Evolutionary conservation across 1,140 invertebrate species (phyloP).

Genomic region (Lasioglossum albipes): DNA sequence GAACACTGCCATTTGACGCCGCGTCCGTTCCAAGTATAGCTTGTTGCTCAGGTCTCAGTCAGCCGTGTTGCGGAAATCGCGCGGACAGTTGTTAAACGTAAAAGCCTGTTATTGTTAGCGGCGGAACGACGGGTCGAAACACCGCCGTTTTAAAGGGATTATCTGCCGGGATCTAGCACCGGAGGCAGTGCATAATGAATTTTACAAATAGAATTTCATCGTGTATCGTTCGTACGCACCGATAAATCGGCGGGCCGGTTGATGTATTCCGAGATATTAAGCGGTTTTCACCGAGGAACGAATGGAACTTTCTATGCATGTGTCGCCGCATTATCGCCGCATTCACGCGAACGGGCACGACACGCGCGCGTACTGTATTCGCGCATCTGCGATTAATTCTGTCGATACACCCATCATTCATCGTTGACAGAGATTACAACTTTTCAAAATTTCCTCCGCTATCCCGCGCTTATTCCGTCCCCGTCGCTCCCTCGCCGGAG

Average conservation of each 20-base stretch:
- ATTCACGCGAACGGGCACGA: constrained; percentile 36
- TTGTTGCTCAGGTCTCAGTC: too few species aligned
- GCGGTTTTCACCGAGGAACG: constrained; percentile 37
- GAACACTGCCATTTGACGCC: too few species aligned
- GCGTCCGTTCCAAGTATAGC: too few species aligned
- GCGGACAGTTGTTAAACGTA: background rate
- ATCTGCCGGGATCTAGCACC: background rate
- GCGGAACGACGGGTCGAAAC: background rate
- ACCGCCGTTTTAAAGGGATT: constrained; percentile 26
- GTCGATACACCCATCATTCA: constrained; percentile 32
- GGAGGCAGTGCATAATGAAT: constrained; percentile 17
- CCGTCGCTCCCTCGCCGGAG: background rate
- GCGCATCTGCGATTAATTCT: constrained; percentile 40
- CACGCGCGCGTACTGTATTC: constrained; percentile 15
- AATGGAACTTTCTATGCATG: constrained; percentile 14
- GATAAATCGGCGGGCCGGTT: constrained; percentile 4
- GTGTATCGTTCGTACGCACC: constrained; percentile 3
- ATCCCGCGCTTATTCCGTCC: background rate
- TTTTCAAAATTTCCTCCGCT: constrained; percentile 23
- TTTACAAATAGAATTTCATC: constrained; percentile 45
- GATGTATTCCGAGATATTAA: constrained; percentile 34
- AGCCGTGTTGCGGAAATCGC: too few species aligned
- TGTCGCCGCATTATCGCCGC: constrained; percentile 19
- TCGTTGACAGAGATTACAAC: constrained; percentile 32
- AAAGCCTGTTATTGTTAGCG: background rate